Conservation (phyloP, 2,888 invertebrate species). For the Tetragonisca angustula region DNA sequence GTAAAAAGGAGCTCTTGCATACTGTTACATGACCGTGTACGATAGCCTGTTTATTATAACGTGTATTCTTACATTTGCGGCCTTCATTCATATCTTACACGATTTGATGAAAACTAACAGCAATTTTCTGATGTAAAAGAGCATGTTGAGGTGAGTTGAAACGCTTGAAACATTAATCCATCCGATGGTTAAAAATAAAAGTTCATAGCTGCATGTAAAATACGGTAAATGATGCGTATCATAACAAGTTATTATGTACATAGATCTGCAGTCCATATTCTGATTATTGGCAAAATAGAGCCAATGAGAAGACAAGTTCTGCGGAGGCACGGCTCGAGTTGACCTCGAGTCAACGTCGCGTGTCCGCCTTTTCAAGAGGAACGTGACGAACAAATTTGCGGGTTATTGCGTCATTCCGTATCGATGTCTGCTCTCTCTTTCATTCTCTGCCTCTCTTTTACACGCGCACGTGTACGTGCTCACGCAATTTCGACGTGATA, state of each 20-base stretch:
- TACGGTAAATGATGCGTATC: background rate
- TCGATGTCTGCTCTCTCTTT: background rate
- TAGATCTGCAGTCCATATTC: background rate
- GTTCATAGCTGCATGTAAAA: background rate
- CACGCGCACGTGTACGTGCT: background rate
- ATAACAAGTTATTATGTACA: background rate
- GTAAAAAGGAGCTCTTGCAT: background rate
- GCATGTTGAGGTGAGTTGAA: background rate
- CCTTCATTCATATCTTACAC: constrained; percentile 5
- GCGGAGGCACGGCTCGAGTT: constrained; percentile 62
- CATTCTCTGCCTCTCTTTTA: background rate
- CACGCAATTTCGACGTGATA: background rate
- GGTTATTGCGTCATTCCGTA: constrained; percentile 48
- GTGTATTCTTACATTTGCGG: background rate
- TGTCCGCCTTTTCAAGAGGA: constrained; percentile 37
- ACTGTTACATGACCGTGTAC: constrained; percentile 2
- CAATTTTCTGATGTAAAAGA: background rate
- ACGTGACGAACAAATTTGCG: constrained; percentile 45
- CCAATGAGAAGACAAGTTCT: constrained; percentile 56
- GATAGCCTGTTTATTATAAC: background rate
- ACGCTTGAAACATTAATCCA: background rate
- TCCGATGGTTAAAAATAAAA: constrained; percentile 1
- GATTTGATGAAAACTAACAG: background rate
- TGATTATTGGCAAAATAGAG: constrained; percentile 22
- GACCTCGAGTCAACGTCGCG: constrained; percentile 46